phyloP scores from a whole-genome alignment of 2,113 vertebrate species.

The Dunckerocampus dactyliophorus region DNA sequence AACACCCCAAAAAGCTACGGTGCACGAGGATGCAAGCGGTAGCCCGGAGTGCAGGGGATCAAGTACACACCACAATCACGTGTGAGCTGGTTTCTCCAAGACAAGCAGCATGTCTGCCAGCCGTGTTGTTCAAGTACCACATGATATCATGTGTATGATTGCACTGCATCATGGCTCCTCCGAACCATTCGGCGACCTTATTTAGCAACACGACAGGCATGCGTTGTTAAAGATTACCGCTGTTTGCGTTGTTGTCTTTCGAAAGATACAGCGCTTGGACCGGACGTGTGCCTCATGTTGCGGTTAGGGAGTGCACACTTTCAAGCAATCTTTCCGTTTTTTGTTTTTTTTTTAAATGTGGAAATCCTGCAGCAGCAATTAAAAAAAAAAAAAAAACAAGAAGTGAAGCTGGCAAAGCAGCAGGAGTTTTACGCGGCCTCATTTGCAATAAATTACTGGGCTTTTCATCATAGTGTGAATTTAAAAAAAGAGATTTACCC shows the following conservation, averaged over 20 bases:
- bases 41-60: conserved; percentile 40
- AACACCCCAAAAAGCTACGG: conserved; percentile 6
- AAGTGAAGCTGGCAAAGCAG: conserved; percentile 30
- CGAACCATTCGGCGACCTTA: too few relatives aligned
- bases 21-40: conserved; percentile 27
- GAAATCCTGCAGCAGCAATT: conserved; percentile 21
- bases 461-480: conserved; percentile 1
- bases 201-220: too few relatives aligned
- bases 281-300: too few relatives aligned
- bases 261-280: too few relatives aligned
- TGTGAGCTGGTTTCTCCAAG: conserved; percentile 44
- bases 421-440: conserved; percentile 5
- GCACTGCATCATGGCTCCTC: too few relatives aligned
- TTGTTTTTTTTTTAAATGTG: conserved; percentile 9
- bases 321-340: conserved; percentile 13
- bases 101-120: conserved; percentile 1
- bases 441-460: conserved; percentile 14
- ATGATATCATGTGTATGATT: background rate
- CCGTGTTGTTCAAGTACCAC: conserved; percentile 12
- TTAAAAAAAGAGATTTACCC: conserved; percentile 1
- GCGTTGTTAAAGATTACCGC: too few relatives aligned
- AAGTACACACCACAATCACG: conserved; percentile 27
- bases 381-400: conserved; percentile 15
- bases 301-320: too few relatives aligned
- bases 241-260: too few relatives aligned